These are phyloP conservation scores for Sciurus vulgaris DNA, from an alignment of 2,797 vertebrate genomes.

Conservation along the genomic window DNA sequence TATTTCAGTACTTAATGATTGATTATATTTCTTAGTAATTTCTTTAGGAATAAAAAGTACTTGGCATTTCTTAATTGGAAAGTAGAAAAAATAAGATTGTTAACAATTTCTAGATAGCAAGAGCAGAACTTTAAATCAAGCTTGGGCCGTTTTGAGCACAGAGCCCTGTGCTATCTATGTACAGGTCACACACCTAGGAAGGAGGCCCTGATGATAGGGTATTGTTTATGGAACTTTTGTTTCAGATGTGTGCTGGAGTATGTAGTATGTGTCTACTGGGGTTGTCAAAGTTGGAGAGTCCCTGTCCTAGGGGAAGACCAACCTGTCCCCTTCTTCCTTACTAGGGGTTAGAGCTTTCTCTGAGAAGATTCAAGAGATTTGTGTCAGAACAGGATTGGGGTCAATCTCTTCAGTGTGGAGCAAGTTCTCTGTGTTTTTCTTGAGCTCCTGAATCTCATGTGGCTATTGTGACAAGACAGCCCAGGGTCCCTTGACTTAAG, in stretches of 20 bases:
- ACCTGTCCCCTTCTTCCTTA: not conserved
- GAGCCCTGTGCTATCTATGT: not conserved
- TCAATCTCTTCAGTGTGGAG: not conserved
- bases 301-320: not conserved
- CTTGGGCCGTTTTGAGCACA: not conserved
- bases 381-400: not conserved
- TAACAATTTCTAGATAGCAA: not conserved
- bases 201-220: not conserved
- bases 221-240: not conserved
- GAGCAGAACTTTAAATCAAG: not conserved
- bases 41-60: slow-evolving; percentile 34
- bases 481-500: not conserved
- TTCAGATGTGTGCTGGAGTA: not conserved
- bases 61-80: slow-evolving; percentile 61
- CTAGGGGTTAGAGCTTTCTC: not conserved
- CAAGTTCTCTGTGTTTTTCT: not conserved
- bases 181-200: not conserved
- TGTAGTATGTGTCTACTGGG: not conserved
- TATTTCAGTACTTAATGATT: not conserved
- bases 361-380: not conserved
- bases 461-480: not conserved
- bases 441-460: not conserved
- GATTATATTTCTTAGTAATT: slow-evolving; percentile 16
- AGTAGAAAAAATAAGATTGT: not conserved
- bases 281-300: not conserved